Evolutionary conservation across 2,797 vertebrate species (phyloP).

Genomic region (Cottoperca gobio): DNA sequence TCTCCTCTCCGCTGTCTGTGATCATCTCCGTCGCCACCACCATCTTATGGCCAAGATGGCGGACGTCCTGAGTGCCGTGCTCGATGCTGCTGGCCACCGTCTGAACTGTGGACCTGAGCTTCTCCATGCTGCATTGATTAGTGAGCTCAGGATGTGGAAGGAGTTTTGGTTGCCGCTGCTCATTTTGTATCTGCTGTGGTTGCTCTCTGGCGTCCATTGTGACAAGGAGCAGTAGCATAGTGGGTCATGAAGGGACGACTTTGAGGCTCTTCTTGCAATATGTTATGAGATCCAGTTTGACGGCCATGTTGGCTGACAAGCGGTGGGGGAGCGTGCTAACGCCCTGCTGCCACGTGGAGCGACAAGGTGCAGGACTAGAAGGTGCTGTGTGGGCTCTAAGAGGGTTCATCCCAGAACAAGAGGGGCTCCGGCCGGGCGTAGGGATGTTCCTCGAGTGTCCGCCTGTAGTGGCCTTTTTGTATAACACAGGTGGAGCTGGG

Average conservation of each 20-base stretch:
- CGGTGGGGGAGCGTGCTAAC: slow-evolving; percentile 12
- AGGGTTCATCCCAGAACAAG: neutral
- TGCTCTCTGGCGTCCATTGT: slow-evolving; percentile 19
- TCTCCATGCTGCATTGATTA: slow-evolving; percentile 66
- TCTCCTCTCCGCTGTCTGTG: slow-evolving; percentile 71
- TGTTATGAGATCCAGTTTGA: slow-evolving; percentile 3
- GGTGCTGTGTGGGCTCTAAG: slow-evolving; percentile 41
- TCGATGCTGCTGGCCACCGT: slow-evolving; percentile 55
- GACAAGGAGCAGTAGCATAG: neutral
- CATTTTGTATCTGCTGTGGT: slow-evolving; percentile 3
- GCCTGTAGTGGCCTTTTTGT: slow-evolving; percentile 18
- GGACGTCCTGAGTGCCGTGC: slow-evolving; percentile 50
- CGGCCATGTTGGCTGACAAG: neutral
- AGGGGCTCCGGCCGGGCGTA: slow-evolving; percentile 26
- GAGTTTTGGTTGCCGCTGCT: slow-evolving; percentile 23
- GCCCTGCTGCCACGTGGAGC: slow-evolving; percentile 8
- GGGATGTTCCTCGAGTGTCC: slow-evolving; percentile 42
- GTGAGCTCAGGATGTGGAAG: slow-evolving; percentile 9
- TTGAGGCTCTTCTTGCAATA: neutral
- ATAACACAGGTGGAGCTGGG: slow-evolving; percentile 60
- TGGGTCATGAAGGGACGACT: neutral
- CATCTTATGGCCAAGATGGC: slow-evolving; percentile 69
- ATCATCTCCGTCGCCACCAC: slow-evolving; percentile 64
- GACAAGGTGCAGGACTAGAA: slow-evolving; percentile 30
- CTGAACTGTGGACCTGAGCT: slow-evolving; percentile 66